Evolutionary conservation across 2,888 invertebrate species (phyloP).

Genomic region (Xylocampa areola): DNA sequence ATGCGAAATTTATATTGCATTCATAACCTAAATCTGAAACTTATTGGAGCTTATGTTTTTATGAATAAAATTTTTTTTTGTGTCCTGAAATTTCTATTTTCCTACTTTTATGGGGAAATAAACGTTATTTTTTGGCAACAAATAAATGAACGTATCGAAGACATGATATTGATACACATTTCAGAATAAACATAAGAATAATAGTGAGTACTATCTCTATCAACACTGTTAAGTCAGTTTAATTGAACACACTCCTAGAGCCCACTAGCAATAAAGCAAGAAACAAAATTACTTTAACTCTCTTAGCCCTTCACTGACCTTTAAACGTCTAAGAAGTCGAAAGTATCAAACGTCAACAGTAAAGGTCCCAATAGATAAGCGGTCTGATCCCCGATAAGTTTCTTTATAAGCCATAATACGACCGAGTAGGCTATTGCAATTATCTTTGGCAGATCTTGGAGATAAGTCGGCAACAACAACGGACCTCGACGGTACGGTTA

Average conservation of each 20-base stretch:
- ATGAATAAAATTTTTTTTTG: background rate
- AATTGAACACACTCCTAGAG: background rate
- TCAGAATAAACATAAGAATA: too few relatives aligned
- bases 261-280: background rate
- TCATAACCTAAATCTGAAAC: conserved; percentile 2
- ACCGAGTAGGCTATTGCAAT: conserved; percentile 60
- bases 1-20: conserved; percentile 17
- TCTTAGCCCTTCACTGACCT: conserved; percentile 31
- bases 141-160: too few relatives aligned
- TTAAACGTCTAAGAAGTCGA: conserved; percentile 25
- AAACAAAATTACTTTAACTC: background rate
- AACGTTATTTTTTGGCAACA: too few relatives aligned
- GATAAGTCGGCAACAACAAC: conserved; percentile 59
- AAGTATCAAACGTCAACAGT: conserved; percentile 40
- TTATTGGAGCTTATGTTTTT: conserved; percentile 1
- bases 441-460: conserved; percentile 61
- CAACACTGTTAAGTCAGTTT: background rate
- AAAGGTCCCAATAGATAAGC: conserved; percentile 44
- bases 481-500: conserved; percentile 50
- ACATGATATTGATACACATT: too few relatives aligned
- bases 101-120: too few relatives aligned
- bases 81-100: too few relatives aligned
- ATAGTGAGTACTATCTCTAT: too few relatives aligned
- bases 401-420: conserved; percentile 44
- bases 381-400: conserved; percentile 45